Percentiles rank a stretch among this genome's conserved stretches.
Evolutionary conservation across 2,797 vertebrate species (phyloP).

Genomic region (Gouania willdenowi): DNA sequence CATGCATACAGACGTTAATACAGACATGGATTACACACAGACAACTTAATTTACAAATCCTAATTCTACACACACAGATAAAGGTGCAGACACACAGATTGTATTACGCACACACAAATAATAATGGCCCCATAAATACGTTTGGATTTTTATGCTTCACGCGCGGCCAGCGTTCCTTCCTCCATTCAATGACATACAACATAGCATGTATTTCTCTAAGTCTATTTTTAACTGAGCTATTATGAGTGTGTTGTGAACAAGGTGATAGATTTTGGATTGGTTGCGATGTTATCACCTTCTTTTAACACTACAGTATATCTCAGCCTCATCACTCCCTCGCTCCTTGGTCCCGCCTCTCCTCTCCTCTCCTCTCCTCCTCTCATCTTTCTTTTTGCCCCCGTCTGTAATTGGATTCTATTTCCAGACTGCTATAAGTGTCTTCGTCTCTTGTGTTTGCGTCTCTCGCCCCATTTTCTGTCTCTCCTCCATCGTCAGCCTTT

Average conservation of each 20-base stretch:
- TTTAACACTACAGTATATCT: slow-evolving; percentile 71
- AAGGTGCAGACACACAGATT: too few species aligned
- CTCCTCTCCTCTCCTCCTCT: slow-evolving; percentile 48
- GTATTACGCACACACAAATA: too few species aligned
- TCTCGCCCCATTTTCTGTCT: slow-evolving; percentile 70
- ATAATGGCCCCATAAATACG: too few species aligned
- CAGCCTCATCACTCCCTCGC: slow-evolving; percentile 54
- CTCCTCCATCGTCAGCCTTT: slow-evolving; percentile 56
- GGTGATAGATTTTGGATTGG: slow-evolving; percentile 53
- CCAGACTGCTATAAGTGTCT: slow-evolving; percentile 75
- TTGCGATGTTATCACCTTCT: slow-evolving; percentile 62
- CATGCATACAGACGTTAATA: too few species aligned
- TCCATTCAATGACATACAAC: slow-evolving; percentile 13
- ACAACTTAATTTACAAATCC: too few species aligned
- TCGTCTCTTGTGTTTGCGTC: slow-evolving; percentile 79
- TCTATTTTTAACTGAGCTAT: too few species aligned
- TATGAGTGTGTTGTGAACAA: slow-evolving; percentile 46
- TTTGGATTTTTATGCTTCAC: slow-evolving; percentile 4
- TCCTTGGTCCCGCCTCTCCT: slow-evolving; percentile 44
- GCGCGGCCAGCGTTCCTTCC: not conserved
- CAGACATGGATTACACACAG: too few species aligned
- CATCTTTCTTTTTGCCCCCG: slow-evolving; percentile 67
- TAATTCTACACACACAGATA: too few species aligned
- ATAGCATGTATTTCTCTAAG: slow-evolving; percentile 11
- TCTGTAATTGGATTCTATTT: slow-evolving; percentile 87